A percentile compares a stretch with the other conserved stretches of the same genome.
These are phyloP conservation scores for Sebastes vulpes DNA, from an alignment of 2,797 vertebrate species.

Conservation along the genomic window DNA sequence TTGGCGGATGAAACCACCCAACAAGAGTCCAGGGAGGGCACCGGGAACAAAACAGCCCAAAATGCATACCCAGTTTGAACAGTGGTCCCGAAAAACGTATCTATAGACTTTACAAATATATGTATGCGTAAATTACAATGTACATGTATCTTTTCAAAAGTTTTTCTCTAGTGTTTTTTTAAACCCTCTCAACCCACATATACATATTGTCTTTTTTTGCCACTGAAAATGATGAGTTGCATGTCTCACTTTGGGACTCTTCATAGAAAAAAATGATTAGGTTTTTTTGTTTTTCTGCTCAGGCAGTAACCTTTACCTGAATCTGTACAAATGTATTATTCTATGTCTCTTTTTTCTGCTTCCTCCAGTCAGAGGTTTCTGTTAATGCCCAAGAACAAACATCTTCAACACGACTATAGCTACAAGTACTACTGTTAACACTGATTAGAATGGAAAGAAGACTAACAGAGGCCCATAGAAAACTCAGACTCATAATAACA, in stretches of 20 bases:
- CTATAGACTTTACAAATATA: slow-evolving; percentile 82
- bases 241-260: slow-evolving; percentile 79
- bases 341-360: slow-evolving; percentile 69
- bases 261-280: slow-evolving; percentile 67
- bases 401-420: slow-evolving; percentile 85
- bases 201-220: slow-evolving; percentile 67
- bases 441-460: slow-evolving; percentile 85
- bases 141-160: slow-evolving; percentile 76
- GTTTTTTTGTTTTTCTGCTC: slow-evolving; percentile 68
- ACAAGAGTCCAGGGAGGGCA: slow-evolving; percentile 47
- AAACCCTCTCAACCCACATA: slow-evolving; percentile 64
- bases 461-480: slow-evolving; percentile 80
- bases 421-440: slow-evolving; percentile 86
- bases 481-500: slow-evolving; percentile 74
- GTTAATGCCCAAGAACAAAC: slow-evolving; percentile 87
- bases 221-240: slow-evolving; percentile 76
- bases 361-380: slow-evolving; percentile 74
- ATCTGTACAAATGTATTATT: slow-evolving; percentile 84
- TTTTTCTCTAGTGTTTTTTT: slow-evolving; percentile 54
- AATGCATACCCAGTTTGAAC: slow-evolving; percentile 65
- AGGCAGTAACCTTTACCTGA: slow-evolving; percentile 74
- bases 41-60: slow-evolving; percentile 57
- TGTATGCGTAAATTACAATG: slow-evolving; percentile 84
- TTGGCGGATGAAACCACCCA: slow-evolving; percentile 31
- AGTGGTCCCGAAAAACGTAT: slow-evolving; percentile 78